Base-by-base conservation (phyloP, 2,888 invertebrate species). In the Ferrisia virgata region DNA sequence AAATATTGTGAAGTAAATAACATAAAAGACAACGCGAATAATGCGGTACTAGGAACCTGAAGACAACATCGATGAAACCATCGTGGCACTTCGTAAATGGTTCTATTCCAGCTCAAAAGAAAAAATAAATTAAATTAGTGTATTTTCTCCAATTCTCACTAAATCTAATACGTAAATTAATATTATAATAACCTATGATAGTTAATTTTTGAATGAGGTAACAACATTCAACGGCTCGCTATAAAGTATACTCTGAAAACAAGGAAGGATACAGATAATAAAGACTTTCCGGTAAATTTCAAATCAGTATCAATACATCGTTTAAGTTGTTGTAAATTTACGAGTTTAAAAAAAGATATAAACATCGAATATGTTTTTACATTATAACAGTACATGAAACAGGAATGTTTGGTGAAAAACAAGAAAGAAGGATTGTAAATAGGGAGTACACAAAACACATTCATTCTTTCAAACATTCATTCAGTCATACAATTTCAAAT, bases 1-100 rank as follows among this genome's bases (percentile, higher is more conserved):
- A 53, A 28, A 15, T 15, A 64, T 64, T 28, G 28, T 28, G 28
- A 64, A 25, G 28, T 13, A 28, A 28, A 28, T 64, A 28, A 64
- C 64, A 28, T 64, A 64, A 64, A n/a, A 76, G 9, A 36, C 36
- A 53, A 53, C 36, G 72, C 72, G 72, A 76, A 76, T 76, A 25
- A 58, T 25, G 36, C 25, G 36, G 36, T 18, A 76, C 28, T 36
- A 76, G 72, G 72, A 39, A 83, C 43, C 72, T 82, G 83, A 83
- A 83, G 83, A 39, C 83, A 64, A 82, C 69, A 76, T 76, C 15
- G 83, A 47, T 72, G 76, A 83, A 76, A 83, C 43, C 76, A 83
- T 31, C 40, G 76, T 28, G 76, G 39, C 28, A 83, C 83, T 28
- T 69, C 76, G 72, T 40, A 76, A 83, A 76, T 15, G 76, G 39